Evolutionary conservation across 2,113 vertebrate species (phyloP).

Genomic region (Dromas ardeola): DNA sequence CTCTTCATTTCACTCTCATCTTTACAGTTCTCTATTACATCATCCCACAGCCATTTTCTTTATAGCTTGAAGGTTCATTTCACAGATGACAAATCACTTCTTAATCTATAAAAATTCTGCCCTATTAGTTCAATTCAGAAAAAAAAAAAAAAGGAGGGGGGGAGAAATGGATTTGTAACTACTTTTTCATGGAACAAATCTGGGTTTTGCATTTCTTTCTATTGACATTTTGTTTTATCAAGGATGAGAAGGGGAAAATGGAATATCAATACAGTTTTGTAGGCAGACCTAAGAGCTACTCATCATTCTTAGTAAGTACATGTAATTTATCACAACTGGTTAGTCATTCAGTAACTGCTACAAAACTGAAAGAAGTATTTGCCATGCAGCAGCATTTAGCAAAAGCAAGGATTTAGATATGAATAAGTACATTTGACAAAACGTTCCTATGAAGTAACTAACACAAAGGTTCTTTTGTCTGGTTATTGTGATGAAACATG

Average conservation of each 20-base stretch:
- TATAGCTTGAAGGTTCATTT: not conserved
- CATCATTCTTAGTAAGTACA: not conserved
- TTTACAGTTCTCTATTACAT: not conserved
- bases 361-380: not conserved
- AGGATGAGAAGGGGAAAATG: not conserved
- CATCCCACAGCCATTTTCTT: not conserved
- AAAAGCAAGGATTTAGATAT: not conserved
- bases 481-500: not conserved
- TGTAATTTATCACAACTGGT: not conserved
- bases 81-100: not conserved
- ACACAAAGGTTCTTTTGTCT: not conserved
- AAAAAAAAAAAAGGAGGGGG: not conserved
- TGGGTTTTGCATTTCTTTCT: not conserved
- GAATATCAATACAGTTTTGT: not conserved
- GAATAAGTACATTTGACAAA: not conserved
- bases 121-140: not conserved
- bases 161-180: not conserved
- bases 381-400: not conserved
- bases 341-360: not conserved
- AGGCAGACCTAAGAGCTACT: not conserved
- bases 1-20: not conserved
- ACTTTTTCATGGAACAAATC: not conserved
- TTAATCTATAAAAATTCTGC: not conserved
- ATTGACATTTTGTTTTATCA: not conserved
- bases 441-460: not conserved